Base-by-base conservation (phyloP, 2,797 vertebrate species). In the Labeo calbasu region DNA sequence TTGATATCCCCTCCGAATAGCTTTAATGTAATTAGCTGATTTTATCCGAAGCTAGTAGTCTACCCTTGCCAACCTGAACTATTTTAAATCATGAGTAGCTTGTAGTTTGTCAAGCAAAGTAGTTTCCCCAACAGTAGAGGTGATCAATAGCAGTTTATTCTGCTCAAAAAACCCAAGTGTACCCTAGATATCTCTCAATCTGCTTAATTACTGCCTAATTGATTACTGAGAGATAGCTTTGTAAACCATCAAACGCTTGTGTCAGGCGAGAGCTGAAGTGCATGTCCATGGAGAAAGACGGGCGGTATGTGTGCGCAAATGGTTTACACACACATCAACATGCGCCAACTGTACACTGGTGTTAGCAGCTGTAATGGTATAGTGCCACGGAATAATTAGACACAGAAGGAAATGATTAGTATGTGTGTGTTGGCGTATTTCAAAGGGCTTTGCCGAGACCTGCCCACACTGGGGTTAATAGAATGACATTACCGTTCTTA, bases 341-440 rank as follows among this genome's bases (percentile, higher is more conserved):
- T 78, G 68, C 32, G 68, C 32, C 63, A 77, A 50, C 89, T 91
- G 92, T 92, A 92, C 83, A 71, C 92, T 89, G 92, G 91, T 89
- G 61, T 88, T 86, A 84, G 88, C 90, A 85, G 89, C 91, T 87
- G 85, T 94, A 94, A 94, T 93, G 92, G 92, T 94, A 95, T 92
- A 91, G 89, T 91, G 91, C 89, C 88, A 82, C 90, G 84, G 90
- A 92, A 90, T 94, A 94, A 94, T 94, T 94, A 94, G 92, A 89
- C 88, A 92, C 76, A 90, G 85, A 92, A 92, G 91, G 87, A 85
- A 87, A 90, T 94, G 91, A 94, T 95, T 94, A 94, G 89, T 89
- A 89, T 89, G 90, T 89, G 90, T 91, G 85, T 90, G 87, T 89
- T 89, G 89, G 82, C 84, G 86, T 77, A 78, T 70, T 80, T 82